Conservation (phyloP, 2,113 vertebrate genomes). For the Rhinichthys klamathensis region DNA sequence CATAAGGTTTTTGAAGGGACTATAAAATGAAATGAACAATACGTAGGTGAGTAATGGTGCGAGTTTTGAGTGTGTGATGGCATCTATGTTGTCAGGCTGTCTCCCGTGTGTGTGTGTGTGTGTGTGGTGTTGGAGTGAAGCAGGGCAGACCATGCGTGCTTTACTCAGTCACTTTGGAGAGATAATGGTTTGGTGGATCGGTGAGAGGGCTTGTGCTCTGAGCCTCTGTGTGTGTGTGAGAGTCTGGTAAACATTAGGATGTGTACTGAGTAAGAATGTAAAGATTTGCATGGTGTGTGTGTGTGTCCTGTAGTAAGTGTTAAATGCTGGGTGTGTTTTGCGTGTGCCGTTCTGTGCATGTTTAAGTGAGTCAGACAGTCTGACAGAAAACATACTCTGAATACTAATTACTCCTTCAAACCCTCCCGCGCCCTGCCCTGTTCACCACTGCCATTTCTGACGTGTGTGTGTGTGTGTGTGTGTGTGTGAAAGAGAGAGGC, state of each 20-base stretch:
- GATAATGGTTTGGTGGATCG: conserved; percentile 32
- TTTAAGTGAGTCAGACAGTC: conserved; percentile 41
- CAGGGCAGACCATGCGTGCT: background rate
- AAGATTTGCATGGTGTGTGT: conserved; percentile 10
- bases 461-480: background rate
- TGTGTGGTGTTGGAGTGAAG: conserved; percentile 36
- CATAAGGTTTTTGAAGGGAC: background rate
- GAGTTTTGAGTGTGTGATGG: background rate
- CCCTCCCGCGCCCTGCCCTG: conserved; percentile 10
- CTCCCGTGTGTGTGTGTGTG: conserved; percentile 9
- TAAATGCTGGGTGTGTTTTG: background rate
- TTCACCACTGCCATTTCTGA: conserved; percentile 31
- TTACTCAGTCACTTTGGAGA: conserved; percentile 16
- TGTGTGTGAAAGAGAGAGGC: conserved; percentile 10
- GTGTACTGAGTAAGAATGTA: conserved; percentile 23
- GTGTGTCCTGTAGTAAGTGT: background rate
- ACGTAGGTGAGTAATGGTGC: background rate
- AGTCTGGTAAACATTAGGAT: conserved; percentile 21
- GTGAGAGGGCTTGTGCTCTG: conserved; percentile 20
- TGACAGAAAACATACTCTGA: conserved; percentile 44
- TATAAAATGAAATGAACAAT: background rate
- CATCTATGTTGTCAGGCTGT: background rate
- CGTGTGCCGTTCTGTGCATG: conserved; percentile 7
- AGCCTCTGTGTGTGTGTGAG: background rate
- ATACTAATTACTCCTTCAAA: conserved; percentile 57